Conservation (phyloP, 1,140 invertebrate species). For the Drosophila murphyi region DNA sequence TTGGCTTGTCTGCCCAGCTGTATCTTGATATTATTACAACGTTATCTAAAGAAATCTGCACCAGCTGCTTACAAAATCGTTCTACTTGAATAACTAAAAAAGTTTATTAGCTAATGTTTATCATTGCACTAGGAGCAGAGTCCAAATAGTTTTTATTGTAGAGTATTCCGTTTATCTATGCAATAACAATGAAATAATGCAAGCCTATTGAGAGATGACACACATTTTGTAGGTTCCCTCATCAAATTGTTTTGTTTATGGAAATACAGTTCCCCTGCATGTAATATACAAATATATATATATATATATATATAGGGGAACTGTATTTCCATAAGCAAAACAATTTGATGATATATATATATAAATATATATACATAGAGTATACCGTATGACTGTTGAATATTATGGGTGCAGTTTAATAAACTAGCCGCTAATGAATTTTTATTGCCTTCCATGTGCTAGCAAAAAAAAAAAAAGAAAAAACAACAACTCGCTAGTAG, state of each 20-base stretch:
- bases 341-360: no score
- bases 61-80: no score
- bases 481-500: not conserved
- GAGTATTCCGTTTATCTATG: not conserved
- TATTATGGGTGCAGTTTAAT: slow-evolving; percentile 46
- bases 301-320: no score
- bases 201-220: slow-evolving; percentile 30
- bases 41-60: no score
- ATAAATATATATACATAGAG: not conserved
- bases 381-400: slow-evolving; percentile 11
- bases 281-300: not conserved
- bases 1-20: no score
- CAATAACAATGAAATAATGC: slow-evolving; percentile 7
- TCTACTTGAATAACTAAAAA: not conserved
- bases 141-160: not conserved
- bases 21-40: no score
- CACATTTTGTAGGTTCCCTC: slow-evolving; percentile 9
- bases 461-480: not conserved
- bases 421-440: slow-evolving; percentile 41
- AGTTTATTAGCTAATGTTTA: not conserved
- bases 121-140: not conserved
- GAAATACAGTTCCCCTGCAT: slow-evolving; percentile 19
- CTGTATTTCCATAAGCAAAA: no score
- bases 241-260: slow-evolving; percentile 50
- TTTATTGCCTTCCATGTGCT: slow-evolving; percentile 36